phyloP scores from a whole-genome alignment of 2,888 invertebrate species.

The Spilarctia lutea region DNA sequence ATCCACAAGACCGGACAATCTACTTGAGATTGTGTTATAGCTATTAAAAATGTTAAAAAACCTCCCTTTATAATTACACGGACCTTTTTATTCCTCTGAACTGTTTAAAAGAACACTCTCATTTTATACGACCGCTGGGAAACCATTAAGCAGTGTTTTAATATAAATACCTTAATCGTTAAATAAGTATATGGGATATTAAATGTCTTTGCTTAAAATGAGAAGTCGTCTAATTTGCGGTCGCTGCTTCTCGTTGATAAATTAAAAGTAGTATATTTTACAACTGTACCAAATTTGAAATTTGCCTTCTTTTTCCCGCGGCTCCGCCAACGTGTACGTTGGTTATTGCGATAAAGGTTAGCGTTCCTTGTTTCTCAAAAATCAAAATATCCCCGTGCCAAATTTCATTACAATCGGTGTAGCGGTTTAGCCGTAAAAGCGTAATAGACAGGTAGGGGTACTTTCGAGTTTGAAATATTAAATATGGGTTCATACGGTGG shows the following conservation, averaged over 20 bases:
- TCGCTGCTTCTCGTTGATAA: conserved; percentile 2
- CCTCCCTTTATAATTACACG: conserved; percentile 55
- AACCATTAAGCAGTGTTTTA: conserved; percentile 48
- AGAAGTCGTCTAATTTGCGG: conserved; percentile 19
- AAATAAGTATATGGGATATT: conserved; percentile 41
- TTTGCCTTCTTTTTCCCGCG: background rate
- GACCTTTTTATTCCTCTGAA: conserved; percentile 52
- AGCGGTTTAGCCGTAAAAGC: too few species aligned
- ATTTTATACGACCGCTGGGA: conserved; percentile 52
- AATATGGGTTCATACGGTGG: too few species aligned
- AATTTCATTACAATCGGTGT: too few species aligned
- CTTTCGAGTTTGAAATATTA: too few species aligned
- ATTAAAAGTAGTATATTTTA: conserved; percentile 12
- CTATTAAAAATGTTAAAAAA: conserved; percentile 59
- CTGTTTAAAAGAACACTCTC: conserved; percentile 52
- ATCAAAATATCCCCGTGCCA: too few species aligned
- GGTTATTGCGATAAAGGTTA: too few species aligned
- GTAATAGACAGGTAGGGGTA: too few species aligned
- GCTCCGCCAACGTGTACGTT: too few species aligned
- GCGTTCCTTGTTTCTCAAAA: too few species aligned
- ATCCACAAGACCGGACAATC: conserved; percentile 38
- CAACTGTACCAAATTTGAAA: background rate
- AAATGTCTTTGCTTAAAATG: conserved; percentile 27
- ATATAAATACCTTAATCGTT: conserved; percentile 54
- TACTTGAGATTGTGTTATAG: conserved; percentile 50